phyloP scores from a whole-genome alignment of 2,797 vertebrate species.

The Discoglossus pictus region DNA sequence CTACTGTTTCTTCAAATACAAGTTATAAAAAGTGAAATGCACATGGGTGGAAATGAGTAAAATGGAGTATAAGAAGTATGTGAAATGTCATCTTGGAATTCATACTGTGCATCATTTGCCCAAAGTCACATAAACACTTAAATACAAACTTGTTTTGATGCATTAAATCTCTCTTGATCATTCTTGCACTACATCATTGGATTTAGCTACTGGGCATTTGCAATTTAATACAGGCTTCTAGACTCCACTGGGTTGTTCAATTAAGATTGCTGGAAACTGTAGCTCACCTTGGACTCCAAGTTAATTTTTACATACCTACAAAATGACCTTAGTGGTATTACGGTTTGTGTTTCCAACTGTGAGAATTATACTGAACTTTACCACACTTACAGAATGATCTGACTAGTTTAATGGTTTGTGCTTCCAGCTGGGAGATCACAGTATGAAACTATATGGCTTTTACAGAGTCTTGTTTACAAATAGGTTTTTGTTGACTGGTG shows the following conservation, averaged over 20 bases:
- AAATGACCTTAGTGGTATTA: constrained; percentile 32
- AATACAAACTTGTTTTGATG: too few species aligned
- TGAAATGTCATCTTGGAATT: too few species aligned
- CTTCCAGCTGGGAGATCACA: constrained; percentile 41
- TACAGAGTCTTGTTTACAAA: constrained; percentile 45
- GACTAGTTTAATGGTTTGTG: constrained; percentile 42
- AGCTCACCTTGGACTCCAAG: constrained; percentile 6
- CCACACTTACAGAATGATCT: constrained; percentile 32
- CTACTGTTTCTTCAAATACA: too few species aligned
- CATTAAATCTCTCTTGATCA: too few species aligned
- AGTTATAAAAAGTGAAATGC: too few species aligned
- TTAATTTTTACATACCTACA: constrained; percentile 26
- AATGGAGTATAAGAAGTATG: too few species aligned
- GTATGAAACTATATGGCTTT: constrained; percentile 33
- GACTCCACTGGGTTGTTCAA: constrained; percentile 12
- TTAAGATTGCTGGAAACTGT: constrained; percentile 21
- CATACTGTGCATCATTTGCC: too few species aligned
- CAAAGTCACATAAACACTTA: too few species aligned
- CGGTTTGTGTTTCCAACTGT: constrained; percentile 31
- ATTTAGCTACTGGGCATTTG: not conserved
- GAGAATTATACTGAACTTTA: constrained; percentile 43
- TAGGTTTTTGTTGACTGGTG: constrained; percentile 41
- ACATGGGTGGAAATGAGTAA: too few species aligned
- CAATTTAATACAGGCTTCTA: not conserved
- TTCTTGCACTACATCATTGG: too few species aligned